phyloP scores from a whole-genome alignment of 2,113 vertebrate genomes.

The Callorhinus ursinus region DNA sequence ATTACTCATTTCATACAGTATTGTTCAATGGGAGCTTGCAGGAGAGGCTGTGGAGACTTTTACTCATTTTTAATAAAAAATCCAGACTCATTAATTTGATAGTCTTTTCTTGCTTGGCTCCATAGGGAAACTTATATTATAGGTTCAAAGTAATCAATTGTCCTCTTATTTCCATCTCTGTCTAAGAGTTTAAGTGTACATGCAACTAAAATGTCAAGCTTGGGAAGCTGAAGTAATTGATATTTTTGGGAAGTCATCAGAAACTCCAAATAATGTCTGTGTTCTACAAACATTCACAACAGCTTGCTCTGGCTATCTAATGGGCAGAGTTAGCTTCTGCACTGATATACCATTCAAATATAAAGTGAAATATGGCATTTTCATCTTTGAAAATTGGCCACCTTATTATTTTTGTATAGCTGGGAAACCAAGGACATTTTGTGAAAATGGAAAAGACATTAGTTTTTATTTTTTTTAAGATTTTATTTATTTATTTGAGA shows the following conservation, averaged over 20 bases:
- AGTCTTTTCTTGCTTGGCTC: neutral
- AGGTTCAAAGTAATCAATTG: neutral
- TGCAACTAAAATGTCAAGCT: neutral
- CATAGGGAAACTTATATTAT: neutral
- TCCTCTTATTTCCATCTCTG: neutral
- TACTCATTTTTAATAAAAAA: neutral
- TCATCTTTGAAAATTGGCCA: neutral
- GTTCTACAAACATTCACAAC: neutral
- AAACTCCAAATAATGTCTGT: neutral
- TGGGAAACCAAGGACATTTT: slow-evolving; percentile 23
- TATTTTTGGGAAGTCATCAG: neutral
- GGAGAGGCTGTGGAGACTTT: neutral
- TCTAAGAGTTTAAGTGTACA: neutral
- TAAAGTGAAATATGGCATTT: neutral
- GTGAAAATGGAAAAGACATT: neutral
- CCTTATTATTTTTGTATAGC: neutral
- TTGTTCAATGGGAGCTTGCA: neutral
- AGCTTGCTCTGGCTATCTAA: neutral
- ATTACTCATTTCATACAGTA: neutral
- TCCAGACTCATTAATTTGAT: neutral
- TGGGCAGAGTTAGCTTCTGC: neutral
- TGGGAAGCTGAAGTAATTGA: neutral
- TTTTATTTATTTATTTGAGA: too few species aligned
- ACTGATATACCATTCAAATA: neutral
- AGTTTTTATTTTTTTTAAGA: neutral